Evolutionary conservation across 2,888 invertebrate genomes (phyloP).

Genomic region (Troglohyphantes excavatus): DNA sequence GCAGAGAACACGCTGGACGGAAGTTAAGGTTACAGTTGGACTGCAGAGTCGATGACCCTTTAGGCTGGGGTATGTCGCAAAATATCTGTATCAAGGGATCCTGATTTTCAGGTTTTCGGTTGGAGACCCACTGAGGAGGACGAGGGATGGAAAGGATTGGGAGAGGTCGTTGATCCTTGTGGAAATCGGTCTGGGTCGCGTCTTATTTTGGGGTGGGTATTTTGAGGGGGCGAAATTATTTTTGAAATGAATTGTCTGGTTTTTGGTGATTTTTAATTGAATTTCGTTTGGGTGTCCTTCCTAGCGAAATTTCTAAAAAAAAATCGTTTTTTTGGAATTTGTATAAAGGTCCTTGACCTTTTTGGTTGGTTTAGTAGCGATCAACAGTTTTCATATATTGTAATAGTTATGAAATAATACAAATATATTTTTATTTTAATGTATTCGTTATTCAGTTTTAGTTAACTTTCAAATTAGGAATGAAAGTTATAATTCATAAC

Average conservation of each 20-base stretch:
- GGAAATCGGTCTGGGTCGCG: neutral
- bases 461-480: too few species aligned
- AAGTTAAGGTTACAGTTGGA: constrained; percentile 52
- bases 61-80: constrained; percentile 22
- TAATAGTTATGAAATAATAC: too few species aligned
- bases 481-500: too few species aligned
- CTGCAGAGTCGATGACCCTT: constrained; percentile 50
- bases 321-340: neutral
- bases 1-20: constrained; percentile 24
- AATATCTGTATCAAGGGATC: constrained; percentile 32
- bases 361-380: too few species aligned
- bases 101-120: constrained; percentile 24
- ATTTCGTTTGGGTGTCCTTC: neutral
- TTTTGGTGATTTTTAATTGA: neutral
- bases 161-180: constrained; percentile 36
- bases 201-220: neutral
- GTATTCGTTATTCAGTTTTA: too few species aligned
- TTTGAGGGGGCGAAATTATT: neutral
- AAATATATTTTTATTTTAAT: too few species aligned
- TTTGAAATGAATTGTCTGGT: neutral
- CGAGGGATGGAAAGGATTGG: neutral
- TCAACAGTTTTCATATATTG: too few species aligned
- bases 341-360: too few species aligned
- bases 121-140: constrained; percentile 12
- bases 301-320: neutral